Evolutionary conservation across 92 coral and sea anemone genomes (phyloP).

Genomic region (Phenganax marumi): DNA sequence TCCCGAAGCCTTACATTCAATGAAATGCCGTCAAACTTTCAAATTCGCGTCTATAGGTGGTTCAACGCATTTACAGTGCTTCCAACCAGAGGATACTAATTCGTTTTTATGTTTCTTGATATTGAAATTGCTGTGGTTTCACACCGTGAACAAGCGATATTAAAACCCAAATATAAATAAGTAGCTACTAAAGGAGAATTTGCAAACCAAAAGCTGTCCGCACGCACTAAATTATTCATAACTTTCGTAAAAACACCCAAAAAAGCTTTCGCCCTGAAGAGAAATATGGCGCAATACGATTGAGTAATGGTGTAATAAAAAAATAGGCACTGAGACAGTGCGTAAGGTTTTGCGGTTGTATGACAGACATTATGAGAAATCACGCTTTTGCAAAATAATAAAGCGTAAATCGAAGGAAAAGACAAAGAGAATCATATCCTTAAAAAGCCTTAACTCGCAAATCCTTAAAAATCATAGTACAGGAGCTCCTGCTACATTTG

Average conservation of each 20-base stretch:
- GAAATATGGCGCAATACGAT: neutral
- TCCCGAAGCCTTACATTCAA: neutral
- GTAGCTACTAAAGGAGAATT: conserved; percentile 12
- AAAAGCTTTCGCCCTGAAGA: neutral
- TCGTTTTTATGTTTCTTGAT: conserved; percentile 36
- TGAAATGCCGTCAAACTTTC: neutral
- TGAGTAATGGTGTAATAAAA: neutral
- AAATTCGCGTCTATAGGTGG: conserved; percentile 4
- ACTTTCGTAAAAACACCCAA: neutral
- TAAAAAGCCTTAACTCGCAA: too few species aligned
- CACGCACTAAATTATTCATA: conserved; percentile 24
- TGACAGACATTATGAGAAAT: too few species aligned
- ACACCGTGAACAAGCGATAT: conserved; percentile 16
- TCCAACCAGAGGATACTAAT: conserved; percentile 28
- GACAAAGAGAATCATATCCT: too few species aligned
- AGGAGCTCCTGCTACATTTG: too few species aligned
- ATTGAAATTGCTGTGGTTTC: conserved; percentile 40
- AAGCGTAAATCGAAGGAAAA: too few species aligned
- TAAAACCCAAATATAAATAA: conserved; percentile 22
- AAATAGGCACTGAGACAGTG: too few species aligned
- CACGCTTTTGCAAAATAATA: too few species aligned
- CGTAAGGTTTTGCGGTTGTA: neutral
- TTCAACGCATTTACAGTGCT: conserved; percentile 13
- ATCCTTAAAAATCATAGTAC: too few species aligned
- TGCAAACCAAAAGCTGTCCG: neutral